Evolutionary conservation across 1,140 invertebrate genomes (phyloP).

Genomic region (Brachystomella parvula): DNA sequence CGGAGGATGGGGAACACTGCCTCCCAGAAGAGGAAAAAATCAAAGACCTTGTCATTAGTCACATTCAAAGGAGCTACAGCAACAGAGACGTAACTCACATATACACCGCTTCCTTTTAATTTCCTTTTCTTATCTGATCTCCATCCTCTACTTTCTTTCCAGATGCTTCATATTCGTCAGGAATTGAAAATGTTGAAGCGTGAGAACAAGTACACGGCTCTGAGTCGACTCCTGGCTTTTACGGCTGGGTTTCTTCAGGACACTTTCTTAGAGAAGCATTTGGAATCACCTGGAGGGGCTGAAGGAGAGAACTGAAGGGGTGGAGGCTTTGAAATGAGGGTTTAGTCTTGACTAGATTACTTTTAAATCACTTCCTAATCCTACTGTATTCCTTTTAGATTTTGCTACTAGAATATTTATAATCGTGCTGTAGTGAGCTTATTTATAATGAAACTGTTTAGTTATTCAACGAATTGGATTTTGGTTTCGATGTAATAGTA

Average conservation of each 20-base stretch:
- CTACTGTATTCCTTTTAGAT: too few species aligned
- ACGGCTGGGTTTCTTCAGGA: constrained; percentile 15
- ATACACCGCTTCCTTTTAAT: neutral
- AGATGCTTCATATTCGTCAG: constrained; percentile 17
- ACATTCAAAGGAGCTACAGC: constrained; percentile 5
- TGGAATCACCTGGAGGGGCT: neutral
- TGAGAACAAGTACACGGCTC: neutral
- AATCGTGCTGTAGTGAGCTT: too few species aligned
- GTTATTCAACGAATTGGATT: too few species aligned
- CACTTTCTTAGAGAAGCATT: constrained; percentile 1
- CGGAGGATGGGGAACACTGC: constrained; percentile 2
- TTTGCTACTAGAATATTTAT: too few species aligned
- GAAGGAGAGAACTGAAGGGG: neutral
- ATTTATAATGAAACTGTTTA: too few species aligned
- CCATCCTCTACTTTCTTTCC: neutral
- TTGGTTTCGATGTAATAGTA: too few species aligned
- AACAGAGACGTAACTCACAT: constrained; percentile 7
- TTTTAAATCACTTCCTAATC: too few species aligned
- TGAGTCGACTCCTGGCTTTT: constrained; percentile 7
- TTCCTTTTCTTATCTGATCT: neutral
- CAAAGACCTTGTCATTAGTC: neutral
- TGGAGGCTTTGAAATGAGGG: too few species aligned
- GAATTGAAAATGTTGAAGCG: constrained; percentile 11
- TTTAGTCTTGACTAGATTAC: too few species aligned
- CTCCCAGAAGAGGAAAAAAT: constrained; percentile 11